phyloP scores from a whole-genome alignment of 2,888 invertebrate genomes.

The Callyntrura guangdongensis region DNA sequence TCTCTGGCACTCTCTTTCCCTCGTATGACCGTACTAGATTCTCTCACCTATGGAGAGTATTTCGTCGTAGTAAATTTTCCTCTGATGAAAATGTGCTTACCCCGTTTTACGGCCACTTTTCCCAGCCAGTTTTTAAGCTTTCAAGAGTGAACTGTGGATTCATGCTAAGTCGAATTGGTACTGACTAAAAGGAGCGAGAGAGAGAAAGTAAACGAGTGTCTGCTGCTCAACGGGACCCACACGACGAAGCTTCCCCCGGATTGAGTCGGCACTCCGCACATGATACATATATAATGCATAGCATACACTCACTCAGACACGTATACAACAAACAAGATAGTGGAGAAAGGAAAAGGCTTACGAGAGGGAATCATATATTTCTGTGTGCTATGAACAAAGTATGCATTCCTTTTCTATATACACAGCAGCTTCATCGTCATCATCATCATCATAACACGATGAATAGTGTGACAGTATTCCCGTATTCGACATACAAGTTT shows the following conservation, averaged over 20 bases:
- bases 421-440: neutral
- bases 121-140: conserved; percentile 55
- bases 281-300: conserved; percentile 72
- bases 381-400: neutral
- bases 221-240: conserved; percentile 77
- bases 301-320: conserved; percentile 34
- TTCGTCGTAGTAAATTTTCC: conserved; percentile 45
- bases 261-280: conserved; percentile 78
- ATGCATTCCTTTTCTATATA: neutral
- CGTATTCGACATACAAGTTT: neutral
- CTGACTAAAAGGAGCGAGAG: conserved; percentile 59
- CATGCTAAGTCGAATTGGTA: conserved; percentile 72
- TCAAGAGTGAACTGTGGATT: conserved; percentile 64
- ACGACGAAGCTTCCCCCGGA: conserved; percentile 74
- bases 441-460: neutral
- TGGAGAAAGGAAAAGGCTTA: conserved; percentile 4
- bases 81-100: conserved; percentile 71
- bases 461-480: conserved; percentile 9
- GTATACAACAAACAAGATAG: conserved; percentile 12
- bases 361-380: neutral
- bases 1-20: neutral
- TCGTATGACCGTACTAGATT: conserved; percentile 48
- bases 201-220: conserved; percentile 72
- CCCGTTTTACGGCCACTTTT: conserved; percentile 20
- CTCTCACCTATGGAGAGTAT: conserved; percentile 11